Evolutionary conservation across 92 coral and sea anemone genomes (phyloP).

Genomic region (Palythoa grandiflora): DNA sequence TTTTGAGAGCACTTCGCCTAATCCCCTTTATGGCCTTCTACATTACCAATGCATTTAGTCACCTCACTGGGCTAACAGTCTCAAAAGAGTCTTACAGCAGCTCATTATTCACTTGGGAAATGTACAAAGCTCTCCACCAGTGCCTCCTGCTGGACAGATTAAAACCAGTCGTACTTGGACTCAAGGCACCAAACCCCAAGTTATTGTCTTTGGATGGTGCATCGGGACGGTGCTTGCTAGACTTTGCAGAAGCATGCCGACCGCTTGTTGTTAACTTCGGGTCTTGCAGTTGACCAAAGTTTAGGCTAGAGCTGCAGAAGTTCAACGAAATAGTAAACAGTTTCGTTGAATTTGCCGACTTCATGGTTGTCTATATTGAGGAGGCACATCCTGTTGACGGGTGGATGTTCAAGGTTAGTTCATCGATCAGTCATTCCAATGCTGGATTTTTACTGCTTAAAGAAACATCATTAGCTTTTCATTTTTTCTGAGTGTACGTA

Average conservation of each 20-base stretch:
- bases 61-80: slow-evolving; percentile 8
- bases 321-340: slow-evolving; percentile 47
- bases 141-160: slow-evolving; percentile 44
- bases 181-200: slow-evolving; percentile 43
- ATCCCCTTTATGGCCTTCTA: slow-evolving; percentile 16
- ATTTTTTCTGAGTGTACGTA: too few relatives aligned
- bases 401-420: slow-evolving; percentile 63
- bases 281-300: slow-evolving; percentile 57
- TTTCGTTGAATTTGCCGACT: slow-evolving; percentile 52
- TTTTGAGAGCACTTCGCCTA: slow-evolving; percentile 13
- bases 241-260: slow-evolving; percentile 33
- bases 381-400: slow-evolving; percentile 68
- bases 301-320: slow-evolving; percentile 45
- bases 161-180: slow-evolving; percentile 33
- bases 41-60: slow-evolving; percentile 16
- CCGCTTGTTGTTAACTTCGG: slow-evolving; percentile 62
- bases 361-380: slow-evolving; percentile 61
- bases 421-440: too few relatives aligned
- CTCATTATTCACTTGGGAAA: slow-evolving; percentile 62
- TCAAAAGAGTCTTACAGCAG: slow-evolving; percentile 26
- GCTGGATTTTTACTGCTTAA: neutral
- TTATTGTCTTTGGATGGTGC: slow-evolving; percentile 51
- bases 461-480: too few relatives aligned
- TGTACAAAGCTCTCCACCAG: slow-evolving; percentile 49
- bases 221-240: slow-evolving; percentile 46